Evolutionary conservation across 2,113 vertebrate species (phyloP).

Genomic region (Lophochroa leadbeateri): DNA sequence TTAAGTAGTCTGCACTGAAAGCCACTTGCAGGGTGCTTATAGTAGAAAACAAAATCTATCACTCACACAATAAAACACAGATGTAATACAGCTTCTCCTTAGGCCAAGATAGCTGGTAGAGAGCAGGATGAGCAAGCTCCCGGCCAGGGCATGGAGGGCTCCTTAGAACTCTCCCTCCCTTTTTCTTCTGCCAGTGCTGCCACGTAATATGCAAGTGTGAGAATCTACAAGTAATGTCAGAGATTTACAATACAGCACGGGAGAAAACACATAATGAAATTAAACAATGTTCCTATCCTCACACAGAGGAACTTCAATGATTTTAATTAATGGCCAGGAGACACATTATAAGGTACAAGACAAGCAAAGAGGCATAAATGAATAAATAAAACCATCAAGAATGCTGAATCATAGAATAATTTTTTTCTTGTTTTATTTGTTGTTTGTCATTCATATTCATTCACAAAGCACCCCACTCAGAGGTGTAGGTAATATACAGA

Average conservation of each 20-base stretch:
- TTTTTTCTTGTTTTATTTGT: background rate
- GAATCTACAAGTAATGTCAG: background rate
- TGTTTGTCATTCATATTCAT: background rate
- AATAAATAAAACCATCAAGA: slow-evolving; percentile 17
- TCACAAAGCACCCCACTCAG: background rate
- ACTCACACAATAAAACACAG: background rate
- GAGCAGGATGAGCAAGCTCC: background rate
- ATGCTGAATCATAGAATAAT: background rate
- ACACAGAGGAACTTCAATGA: background rate
- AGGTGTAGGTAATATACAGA: background rate
- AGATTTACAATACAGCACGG: background rate
- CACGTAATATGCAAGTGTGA: background rate
- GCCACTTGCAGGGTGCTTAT: background rate
- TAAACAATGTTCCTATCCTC: background rate
- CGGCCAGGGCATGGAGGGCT: rapidly evolving
- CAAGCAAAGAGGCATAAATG: background rate
- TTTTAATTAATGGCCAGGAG: slow-evolving; percentile 24
- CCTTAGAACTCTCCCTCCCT: background rate
- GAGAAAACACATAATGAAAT: background rate
- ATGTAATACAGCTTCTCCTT: background rate
- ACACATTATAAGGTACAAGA: background rate
- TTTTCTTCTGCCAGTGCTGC: background rate
- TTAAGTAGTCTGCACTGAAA: background rate
- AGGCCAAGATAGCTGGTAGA: background rate
- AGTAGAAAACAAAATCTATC: background rate